Conservation (phyloP, 2,888 invertebrate species). For the Taphrorychus bicolor region DNA sequence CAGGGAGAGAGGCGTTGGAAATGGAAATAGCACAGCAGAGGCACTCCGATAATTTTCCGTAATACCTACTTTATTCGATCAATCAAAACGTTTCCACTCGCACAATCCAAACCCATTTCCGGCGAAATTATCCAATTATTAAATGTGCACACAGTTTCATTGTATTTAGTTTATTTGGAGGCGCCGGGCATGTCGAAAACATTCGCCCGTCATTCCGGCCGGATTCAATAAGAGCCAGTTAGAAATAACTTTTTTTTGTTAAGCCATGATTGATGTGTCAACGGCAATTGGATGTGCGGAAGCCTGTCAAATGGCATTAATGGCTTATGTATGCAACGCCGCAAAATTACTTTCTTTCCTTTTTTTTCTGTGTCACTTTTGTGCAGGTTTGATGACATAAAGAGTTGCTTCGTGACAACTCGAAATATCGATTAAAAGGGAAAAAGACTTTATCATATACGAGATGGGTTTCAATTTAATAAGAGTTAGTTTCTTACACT, state of each 20-base stretch:
- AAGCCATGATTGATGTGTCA: constrained; percentile 39
- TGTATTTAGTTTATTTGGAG: constrained; percentile 41
- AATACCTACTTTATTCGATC: constrained; percentile 42
- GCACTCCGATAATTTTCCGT: constrained; percentile 36
- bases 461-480: too few relatives aligned
- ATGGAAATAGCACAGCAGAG: constrained; percentile 31
- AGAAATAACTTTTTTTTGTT: constrained; percentile 42
- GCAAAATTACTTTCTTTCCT: constrained; percentile 29
- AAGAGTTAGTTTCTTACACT: too few relatives aligned
- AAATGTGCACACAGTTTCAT: constrained; percentile 41
- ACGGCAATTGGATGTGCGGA: constrained; percentile 38
- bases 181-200: constrained; percentile 38
- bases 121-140: constrained; percentile 41
- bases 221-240: constrained; percentile 50
- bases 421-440: too few relatives aligned
- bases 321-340: constrained; percentile 27
- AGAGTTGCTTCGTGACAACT: too few relatives aligned
- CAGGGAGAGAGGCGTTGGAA: constrained; percentile 16
- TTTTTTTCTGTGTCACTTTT: constrained; percentile 9
- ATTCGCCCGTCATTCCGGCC: constrained; percentile 40
- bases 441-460: too few relatives aligned
- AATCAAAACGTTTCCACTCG: constrained; percentile 40
- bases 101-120: constrained; percentile 36
- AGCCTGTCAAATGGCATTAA: constrained; percentile 39
- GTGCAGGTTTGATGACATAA: background rate